A percentile compares a stretch with the other conserved stretches of the same genome.
Conservation (phyloP, 2,888 invertebrate species). For the Prosapia bicincta region DNA sequence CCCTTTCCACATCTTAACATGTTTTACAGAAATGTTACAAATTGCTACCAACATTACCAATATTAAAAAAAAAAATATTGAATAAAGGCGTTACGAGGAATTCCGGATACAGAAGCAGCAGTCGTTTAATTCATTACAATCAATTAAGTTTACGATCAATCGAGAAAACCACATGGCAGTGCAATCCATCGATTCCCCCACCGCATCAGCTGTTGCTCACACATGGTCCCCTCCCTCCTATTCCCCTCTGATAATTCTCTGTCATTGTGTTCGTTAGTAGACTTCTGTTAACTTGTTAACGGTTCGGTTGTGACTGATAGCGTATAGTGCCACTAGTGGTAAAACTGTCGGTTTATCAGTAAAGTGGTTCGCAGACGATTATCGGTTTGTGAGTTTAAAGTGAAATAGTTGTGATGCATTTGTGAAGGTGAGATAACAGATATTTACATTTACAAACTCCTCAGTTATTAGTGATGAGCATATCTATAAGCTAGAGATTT, state of each 20-base stretch:
- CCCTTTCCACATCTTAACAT: too few species aligned
- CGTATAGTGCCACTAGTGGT: too few species aligned
- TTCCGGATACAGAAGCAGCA: not conserved
- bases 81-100: too few species aligned
- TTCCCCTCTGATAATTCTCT: not conserved
- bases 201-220: not conserved
- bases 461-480: too few species aligned
- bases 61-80: too few species aligned
- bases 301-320: not conserved
- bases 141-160: not conserved
- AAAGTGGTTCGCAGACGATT: too few species aligned
- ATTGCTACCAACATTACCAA: too few species aligned
- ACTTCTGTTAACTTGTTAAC: not conserved
- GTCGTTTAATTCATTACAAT: not conserved
- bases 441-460: too few species aligned
- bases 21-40: too few species aligned
- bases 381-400: not conserved
- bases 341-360: too few species aligned
- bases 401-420: not conserved
- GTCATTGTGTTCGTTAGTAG: not conserved
- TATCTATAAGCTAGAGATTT: too few species aligned
- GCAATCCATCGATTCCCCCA: not conserved
- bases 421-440: too few species aligned
- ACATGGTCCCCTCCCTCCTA: not conserved
- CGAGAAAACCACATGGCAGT: not conserved